A percentile compares a stretch with the other conserved stretches of the same genome.
Conservation (phyloP, 1,140 invertebrate species). For the Caerostris extrusa region DNA sequence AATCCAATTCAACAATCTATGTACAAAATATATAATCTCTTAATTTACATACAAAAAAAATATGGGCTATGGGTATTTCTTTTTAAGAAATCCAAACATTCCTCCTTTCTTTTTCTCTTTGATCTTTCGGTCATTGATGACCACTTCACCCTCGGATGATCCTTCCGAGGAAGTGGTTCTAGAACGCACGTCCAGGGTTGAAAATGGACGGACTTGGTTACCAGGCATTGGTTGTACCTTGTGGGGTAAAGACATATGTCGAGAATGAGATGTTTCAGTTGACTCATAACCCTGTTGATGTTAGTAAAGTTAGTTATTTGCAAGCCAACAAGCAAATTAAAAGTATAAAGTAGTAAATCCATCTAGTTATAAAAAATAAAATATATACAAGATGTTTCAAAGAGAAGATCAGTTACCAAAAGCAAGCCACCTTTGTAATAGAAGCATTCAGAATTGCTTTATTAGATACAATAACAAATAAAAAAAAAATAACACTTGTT, state of each 20-base stretch:
- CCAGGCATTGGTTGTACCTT: slow-evolving; percentile 35
- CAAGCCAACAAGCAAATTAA: too few relatives aligned
- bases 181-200: slow-evolving; percentile 7
- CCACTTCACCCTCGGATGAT: slow-evolving; percentile 76
- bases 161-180: slow-evolving; percentile 75
- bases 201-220: slow-evolving; percentile 52
- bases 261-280: slow-evolving; percentile 38
- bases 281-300: slow-evolving; percentile 43
- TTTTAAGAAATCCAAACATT: slow-evolving; percentile 73
- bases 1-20: slow-evolving; percentile 53
- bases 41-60: slow-evolving; percentile 64
- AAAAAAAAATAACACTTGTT: too few relatives aligned
- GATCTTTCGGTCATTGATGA: slow-evolving; percentile 54
- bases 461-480: too few relatives aligned
- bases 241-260: slow-evolving; percentile 74
- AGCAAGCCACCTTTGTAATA: too few relatives aligned
- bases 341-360: too few relatives aligned
- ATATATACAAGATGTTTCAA: too few relatives aligned
- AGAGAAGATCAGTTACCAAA: too few relatives aligned
- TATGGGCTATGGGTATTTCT: slow-evolving; percentile 54
- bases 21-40: slow-evolving; percentile 70
- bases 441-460: too few relatives aligned
- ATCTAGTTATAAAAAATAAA: too few relatives aligned
- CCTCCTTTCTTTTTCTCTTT: slow-evolving; percentile 76
- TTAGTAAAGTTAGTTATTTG: background rate